Conservation (phyloP, 1,140 invertebrate genomes). For the Pseudomyrmex flavicornis region DNA sequence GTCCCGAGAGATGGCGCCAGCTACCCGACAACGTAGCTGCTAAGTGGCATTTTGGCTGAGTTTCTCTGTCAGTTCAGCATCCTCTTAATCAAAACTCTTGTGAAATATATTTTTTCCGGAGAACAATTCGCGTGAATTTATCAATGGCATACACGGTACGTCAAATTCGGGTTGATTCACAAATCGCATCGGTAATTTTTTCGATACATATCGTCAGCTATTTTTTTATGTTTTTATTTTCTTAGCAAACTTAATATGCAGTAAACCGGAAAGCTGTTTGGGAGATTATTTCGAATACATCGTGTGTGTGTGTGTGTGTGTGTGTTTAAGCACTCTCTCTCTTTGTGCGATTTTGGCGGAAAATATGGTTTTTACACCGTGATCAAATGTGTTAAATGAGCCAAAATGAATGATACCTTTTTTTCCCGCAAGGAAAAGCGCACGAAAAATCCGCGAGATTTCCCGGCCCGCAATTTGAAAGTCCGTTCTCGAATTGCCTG, state of each 20-base stretch:
- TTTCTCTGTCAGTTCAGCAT: too few relatives aligned
- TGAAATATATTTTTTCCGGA: constrained; percentile 20
- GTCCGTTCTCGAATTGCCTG: constrained; percentile 59
- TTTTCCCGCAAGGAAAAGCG: not conserved
- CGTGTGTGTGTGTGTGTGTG: too few relatives aligned
- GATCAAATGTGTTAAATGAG: constrained; percentile 36
- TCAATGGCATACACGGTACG: not conserved
- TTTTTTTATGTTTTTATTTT: not conserved
- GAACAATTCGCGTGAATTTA: constrained; percentile 19
- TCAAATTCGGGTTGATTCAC: constrained; percentile 27
- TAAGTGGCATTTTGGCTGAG: too few relatives aligned
- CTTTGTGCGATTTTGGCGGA: not conserved
- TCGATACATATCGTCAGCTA: not conserved
- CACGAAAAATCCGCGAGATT: constrained; percentile 41
- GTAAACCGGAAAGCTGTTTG: not conserved
- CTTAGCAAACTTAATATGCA: not conserved
- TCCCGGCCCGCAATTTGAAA: constrained; percentile 65
- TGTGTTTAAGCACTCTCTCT: not conserved
- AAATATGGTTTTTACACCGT: not conserved
- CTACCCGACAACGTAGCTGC: too few relatives aligned
- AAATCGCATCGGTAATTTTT: constrained; percentile 21
- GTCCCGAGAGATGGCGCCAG: too few relatives aligned
- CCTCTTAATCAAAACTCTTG: constrained; percentile 33
- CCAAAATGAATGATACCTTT: constrained; percentile 12
- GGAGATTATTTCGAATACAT: not conserved